phyloP scores from a whole-genome alignment of 2,888 invertebrate genomes.

The Sycophila texana region DNA sequence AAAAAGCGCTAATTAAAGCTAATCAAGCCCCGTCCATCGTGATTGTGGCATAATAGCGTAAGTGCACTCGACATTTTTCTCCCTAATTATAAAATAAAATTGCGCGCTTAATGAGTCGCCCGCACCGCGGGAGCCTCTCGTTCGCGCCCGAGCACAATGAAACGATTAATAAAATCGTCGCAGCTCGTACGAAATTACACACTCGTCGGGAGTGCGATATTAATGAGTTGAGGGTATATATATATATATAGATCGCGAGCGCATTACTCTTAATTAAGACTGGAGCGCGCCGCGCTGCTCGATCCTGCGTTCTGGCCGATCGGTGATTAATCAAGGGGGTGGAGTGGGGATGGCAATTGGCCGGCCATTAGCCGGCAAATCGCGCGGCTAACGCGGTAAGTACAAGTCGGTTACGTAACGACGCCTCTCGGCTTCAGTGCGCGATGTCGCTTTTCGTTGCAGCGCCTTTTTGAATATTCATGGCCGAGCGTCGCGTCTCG shows the following conservation, averaged over 20 bases:
- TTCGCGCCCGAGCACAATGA: neutral
- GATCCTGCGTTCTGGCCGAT: neutral
- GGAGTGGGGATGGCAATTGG: constrained; percentile 21
- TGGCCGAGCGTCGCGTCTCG: neutral
- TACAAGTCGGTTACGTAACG: neutral
- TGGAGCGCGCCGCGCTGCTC: neutral
- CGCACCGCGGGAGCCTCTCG: neutral
- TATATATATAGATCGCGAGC: neutral
- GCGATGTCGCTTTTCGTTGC: neutral
- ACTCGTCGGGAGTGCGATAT: neutral
- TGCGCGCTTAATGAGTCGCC: neutral
- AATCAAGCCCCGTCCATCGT: neutral
- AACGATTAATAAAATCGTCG: neutral
- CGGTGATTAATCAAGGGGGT: neutral
- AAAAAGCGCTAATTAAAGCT: too few relatives aligned
- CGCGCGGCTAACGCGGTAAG: constrained; percentile 9
- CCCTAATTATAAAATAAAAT: neutral
- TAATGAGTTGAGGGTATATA: neutral
- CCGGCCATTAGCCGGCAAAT: constrained; percentile 9
- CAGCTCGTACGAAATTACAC: neutral
- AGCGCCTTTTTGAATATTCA: constrained; percentile 31
- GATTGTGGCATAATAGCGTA: neutral
- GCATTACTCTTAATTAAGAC: constrained; percentile 11
- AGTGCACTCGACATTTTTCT: neutral
- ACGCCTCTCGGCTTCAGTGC: too few relatives aligned